These are phyloP conservation scores for Ancistrus triradiatus DNA, from an alignment of 2,113 vertebrate genomes.

Conservation along the genomic window DNA sequence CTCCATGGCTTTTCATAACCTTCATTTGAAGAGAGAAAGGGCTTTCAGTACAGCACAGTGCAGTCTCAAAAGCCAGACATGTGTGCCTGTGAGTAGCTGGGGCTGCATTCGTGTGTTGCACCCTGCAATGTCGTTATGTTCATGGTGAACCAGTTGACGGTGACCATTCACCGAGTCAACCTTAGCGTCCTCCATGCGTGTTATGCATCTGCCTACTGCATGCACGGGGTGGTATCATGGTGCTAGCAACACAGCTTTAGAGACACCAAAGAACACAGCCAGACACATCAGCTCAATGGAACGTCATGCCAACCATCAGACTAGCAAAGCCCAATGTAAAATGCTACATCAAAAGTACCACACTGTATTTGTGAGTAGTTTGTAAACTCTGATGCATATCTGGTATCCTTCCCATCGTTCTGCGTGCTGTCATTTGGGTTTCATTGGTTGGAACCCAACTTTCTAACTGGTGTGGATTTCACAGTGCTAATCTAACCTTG, in stretches of 20 bases:
- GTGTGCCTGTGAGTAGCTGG: constrained; percentile 45
- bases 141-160: constrained; percentile 37
- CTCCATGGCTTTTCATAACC: constrained; percentile 85
- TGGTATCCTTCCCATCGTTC: too few relatives aligned
- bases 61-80: constrained; percentile 57
- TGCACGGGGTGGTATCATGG: constrained; percentile 47
- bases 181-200: constrained; percentile 38
- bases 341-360: too few relatives aligned
- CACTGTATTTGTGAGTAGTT: too few relatives aligned
- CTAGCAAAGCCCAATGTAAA: too few relatives aligned
- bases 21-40: constrained; percentile 86
- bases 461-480: too few relatives aligned
- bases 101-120: constrained; percentile 39
- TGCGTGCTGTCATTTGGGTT: too few relatives aligned
- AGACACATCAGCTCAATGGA: constrained; percentile 29
- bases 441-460: too few relatives aligned
- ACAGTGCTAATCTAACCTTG: too few relatives aligned
- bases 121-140: constrained; percentile 32
- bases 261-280: constrained; percentile 46
- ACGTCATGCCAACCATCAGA: background rate
- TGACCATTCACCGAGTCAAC: constrained; percentile 34
- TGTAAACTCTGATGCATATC: too few relatives aligned
- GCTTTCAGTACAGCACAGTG: constrained; percentile 79
- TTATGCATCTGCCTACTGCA: constrained; percentile 43
- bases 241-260: constrained; percentile 41